Conservation (phyloP, 2,888 invertebrate genomes). For the Blastobasis lacticolella region DNA sequence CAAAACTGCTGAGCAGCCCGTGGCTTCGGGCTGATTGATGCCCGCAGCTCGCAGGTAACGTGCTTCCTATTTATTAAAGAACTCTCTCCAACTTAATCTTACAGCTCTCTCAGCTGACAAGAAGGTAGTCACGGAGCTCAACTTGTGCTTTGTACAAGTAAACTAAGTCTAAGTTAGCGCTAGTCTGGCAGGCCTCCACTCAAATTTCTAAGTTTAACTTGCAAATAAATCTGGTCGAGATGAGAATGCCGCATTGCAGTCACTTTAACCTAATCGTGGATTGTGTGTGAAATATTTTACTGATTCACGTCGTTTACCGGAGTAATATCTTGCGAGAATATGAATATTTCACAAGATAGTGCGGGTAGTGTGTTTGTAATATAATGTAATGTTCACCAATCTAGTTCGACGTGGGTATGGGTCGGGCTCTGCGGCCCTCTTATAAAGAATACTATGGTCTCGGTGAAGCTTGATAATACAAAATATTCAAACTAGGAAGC, state of each 20-base stretch:
- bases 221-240: conserved; percentile 20
- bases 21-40: neutral
- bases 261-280: conserved; percentile 7
- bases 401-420: neutral
- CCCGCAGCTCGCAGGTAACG: neutral
- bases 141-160: neutral
- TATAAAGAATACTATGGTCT: too few relatives aligned
- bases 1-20: too few relatives aligned
- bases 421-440: too few relatives aligned
- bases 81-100: neutral
- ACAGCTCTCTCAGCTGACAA: neutral
- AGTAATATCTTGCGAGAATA: too few relatives aligned
- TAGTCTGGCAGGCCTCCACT: conserved; percentile 24
- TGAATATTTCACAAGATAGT: too few relatives aligned
- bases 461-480: too few relatives aligned
- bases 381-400: neutral
- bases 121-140: too few relatives aligned
- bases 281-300: neutral
- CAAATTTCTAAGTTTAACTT: conserved; percentile 28
- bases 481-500: too few relatives aligned
- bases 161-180: conserved; percentile 25
- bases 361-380: too few relatives aligned
- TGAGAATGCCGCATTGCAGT: conserved; percentile 28
- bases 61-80: neutral
- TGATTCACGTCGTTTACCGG: neutral